Conservation (phyloP, 2,797 vertebrate species). For the Chromobotia macracanthus region DNA sequence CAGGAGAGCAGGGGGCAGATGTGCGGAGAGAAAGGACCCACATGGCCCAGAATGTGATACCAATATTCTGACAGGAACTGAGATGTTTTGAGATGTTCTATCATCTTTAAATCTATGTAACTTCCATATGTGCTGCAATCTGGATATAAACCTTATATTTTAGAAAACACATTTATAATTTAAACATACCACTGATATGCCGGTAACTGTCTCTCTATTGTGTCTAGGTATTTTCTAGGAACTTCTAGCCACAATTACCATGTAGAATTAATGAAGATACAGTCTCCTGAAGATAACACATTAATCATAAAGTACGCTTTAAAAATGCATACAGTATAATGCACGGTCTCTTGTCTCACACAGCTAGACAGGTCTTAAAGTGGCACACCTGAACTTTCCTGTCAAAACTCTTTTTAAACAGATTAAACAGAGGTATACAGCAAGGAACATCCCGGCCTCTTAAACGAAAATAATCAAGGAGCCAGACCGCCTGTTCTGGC, state of each 20-base stretch:
- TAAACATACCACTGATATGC: neutral
- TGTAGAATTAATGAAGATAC: constrained; percentile 32
- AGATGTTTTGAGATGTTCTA: neutral
- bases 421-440: constrained; percentile 6
- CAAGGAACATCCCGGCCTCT: neutral
- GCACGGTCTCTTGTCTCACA: constrained; percentile 7
- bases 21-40: constrained; percentile 8
- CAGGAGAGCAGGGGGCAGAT: constrained; percentile 44
- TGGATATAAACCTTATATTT: neutral
- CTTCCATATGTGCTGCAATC: neutral
- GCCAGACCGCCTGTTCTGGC: constrained; percentile 59
- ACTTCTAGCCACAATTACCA: neutral
- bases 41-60: constrained; percentile 40
- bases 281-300: constrained; percentile 23
- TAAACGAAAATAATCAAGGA: constrained; percentile 45
- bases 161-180: neutral
- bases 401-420: constrained; percentile 24
- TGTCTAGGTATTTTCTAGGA: constrained; percentile 2
- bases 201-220: neutral
- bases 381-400: constrained; percentile 20
- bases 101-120: neutral
- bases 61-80: neutral
- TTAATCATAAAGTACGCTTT: constrained; percentile 24
- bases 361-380: neutral
- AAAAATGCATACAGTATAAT: constrained; percentile 19